A percentile compares a stretch with the other conserved stretches of the same genome.
phyloP scores from a whole-genome alignment of 2,797 vertebrate species.

The Lutjanus campechanus region DNA sequence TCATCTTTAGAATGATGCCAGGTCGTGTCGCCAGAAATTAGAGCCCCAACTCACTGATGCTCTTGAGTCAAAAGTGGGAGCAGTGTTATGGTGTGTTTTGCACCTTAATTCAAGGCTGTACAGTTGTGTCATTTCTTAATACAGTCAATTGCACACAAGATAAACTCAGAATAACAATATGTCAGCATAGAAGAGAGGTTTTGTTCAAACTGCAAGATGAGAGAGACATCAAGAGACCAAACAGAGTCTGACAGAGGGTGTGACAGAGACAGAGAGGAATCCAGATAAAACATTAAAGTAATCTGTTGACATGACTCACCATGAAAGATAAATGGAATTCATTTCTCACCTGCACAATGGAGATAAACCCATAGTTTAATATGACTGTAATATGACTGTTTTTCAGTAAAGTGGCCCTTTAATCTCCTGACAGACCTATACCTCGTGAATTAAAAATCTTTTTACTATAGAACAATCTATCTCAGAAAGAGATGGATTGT shows the following conservation, averaged over 20 bases:
- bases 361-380: conserved; percentile 20
- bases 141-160: background rate
- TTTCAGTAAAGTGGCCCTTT: conserved; percentile 52
- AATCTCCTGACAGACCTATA: conserved; percentile 23
- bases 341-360: conserved; percentile 16
- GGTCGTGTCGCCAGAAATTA: background rate
- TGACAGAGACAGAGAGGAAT: conserved; percentile 3
- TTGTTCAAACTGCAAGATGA: background rate
- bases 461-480: conserved; percentile 46
- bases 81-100: background rate
- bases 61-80: background rate
- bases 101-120: background rate
- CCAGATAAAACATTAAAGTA: conserved; percentile 20
- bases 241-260: background rate
- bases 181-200: background rate
- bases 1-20: too few species aligned
- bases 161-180: background rate
- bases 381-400: conserved; percentile 20
- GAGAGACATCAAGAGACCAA: conserved; percentile 5
- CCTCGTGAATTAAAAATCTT: conserved; percentile 36
- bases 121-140: background rate
- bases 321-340: conserved; percentile 20
- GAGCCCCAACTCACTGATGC: background rate
- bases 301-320: conserved; percentile 13
- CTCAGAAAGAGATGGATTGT: conserved; percentile 29